These are phyloP conservation scores for Plutella xylostella DNA, from an alignment of 2,888 invertebrate genomes.

Conservation along the genomic window DNA sequence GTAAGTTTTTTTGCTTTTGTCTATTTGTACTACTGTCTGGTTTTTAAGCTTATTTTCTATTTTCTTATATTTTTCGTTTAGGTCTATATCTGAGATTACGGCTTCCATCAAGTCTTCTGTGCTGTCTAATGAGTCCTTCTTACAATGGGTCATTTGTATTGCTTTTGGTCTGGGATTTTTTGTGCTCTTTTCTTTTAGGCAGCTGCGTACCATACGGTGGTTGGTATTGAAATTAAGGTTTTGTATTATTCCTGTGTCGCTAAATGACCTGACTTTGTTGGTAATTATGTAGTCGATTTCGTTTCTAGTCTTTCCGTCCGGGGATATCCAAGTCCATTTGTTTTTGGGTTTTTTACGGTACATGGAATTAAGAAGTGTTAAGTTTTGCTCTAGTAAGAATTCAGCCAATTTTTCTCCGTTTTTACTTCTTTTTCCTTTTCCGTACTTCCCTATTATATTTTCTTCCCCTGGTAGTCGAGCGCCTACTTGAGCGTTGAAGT, in stretches of 20 bases:
- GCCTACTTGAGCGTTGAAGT: conserved; percentile 7
- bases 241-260: too few relatives aligned
- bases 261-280: too few relatives aligned
- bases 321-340: conserved; percentile 19
- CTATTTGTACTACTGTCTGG: neutral
- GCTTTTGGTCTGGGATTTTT: too few relatives aligned
- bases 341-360: conserved; percentile 4
- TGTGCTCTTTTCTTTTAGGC: too few relatives aligned
- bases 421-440: neutral
- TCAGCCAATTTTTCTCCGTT: neutral
- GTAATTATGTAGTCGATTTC: conserved; percentile 9
- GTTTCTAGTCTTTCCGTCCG: conserved; percentile 1
- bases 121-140: too few relatives aligned
- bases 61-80: neutral
- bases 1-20: neutral
- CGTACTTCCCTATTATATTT: neutral
- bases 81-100: too few relatives aligned
- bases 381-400: conserved; percentile 1
- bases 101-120: too few relatives aligned
- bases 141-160: too few relatives aligned
- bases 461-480: neutral
- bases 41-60: neutral
- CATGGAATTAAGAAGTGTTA: neutral
- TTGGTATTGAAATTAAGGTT: too few relatives aligned
- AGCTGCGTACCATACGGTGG: too few relatives aligned